Evolutionary conservation across 2,888 invertebrate genomes (phyloP).

Genomic region (Scaptomyza tumidula): DNA sequence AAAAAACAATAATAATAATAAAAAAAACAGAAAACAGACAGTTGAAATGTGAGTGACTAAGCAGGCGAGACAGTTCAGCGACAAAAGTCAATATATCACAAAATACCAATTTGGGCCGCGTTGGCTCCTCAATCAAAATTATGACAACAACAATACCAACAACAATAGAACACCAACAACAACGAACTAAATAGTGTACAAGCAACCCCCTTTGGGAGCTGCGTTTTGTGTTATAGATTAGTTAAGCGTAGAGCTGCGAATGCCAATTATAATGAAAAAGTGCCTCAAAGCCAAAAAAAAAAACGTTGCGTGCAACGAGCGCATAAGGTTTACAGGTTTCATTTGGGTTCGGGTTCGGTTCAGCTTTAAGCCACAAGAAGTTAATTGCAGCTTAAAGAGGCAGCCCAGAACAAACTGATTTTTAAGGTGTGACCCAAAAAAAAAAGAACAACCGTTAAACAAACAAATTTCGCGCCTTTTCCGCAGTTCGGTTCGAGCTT

Average conservation of each 20-base stretch:
- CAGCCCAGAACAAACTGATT: constrained; percentile 64
- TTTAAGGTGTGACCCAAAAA: constrained; percentile 60
- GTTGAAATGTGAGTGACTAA: constrained; percentile 61
- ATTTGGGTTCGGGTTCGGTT: neutral
- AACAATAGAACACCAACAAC: constrained; percentile 27
- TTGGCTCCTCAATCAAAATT: constrained; percentile 82
- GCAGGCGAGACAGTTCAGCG: constrained; percentile 68
- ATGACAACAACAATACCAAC: constrained; percentile 72
- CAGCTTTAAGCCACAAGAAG: constrained; percentile 57
- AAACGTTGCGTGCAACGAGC: constrained; percentile 61
- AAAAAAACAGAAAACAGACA: neutral
- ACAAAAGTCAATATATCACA: constrained; percentile 78
- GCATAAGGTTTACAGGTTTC: constrained; percentile 54
- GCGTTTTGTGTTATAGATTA: constrained; percentile 74
- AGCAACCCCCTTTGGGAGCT: constrained; percentile 56
- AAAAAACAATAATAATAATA: neutral
- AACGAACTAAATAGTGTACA: constrained; percentile 11
- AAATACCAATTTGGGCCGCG: constrained; percentile 75
- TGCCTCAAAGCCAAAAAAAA: constrained; percentile 36
- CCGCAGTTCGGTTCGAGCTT: constrained; percentile 41
- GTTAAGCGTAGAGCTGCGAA: constrained; percentile 59
- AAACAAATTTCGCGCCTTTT: constrained; percentile 79
- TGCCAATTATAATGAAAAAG: constrained; percentile 77
- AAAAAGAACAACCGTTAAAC: constrained; percentile 35
- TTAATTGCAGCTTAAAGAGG: constrained; percentile 76